phyloP scores from a whole-genome alignment of 1,140 invertebrate species.

The Drosophila cardini region DNA sequence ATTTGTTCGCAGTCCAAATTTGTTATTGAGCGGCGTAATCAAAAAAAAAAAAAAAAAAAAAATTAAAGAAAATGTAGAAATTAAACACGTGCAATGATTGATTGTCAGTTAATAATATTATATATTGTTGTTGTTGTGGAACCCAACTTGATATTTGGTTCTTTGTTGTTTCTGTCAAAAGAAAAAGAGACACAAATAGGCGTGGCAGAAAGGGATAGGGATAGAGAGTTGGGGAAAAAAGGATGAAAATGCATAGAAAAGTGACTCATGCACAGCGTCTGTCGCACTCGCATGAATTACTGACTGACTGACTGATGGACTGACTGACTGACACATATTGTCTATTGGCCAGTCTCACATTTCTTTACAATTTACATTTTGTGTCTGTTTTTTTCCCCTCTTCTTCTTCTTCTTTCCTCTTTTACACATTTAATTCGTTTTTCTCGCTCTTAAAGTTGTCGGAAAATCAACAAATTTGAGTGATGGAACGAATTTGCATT shows the following conservation, averaged over 20 bases:
- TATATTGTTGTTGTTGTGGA: conserved; percentile 21
- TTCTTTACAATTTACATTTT: conserved; percentile 56
- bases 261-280: conserved; percentile 50
- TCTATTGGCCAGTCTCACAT: conserved; percentile 56
- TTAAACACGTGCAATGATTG: conserved; percentile 70
- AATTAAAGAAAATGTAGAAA: conserved; percentile 20
- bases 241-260: conserved; percentile 7
- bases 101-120: conserved; percentile 55
- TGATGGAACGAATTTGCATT: conserved; percentile 80
- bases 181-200: conserved; percentile 26
- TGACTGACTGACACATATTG: conserved; percentile 65
- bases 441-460: conserved; percentile 37
- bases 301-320: conserved; percentile 57
- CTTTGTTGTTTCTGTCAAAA: conserved; percentile 41
- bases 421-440: conserved; percentile 22
- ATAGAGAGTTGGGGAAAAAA: neutral
- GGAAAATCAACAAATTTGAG: conserved; percentile 60
- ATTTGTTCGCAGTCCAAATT: conserved; percentile 60
- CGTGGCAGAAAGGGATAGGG: neutral
- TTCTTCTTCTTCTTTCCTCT: neutral
- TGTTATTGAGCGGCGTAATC: conserved; percentile 58
- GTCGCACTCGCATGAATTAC: conserved; percentile 49
- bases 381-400: conserved; percentile 13
- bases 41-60: conserved; percentile 57
- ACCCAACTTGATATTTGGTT: conserved; percentile 40